These are phyloP conservation scores for Cladorhizidae sp. DNA, from an alignment of 37 sponge, comb jelly and placozoan species.

Conservation along the genomic window DNA sequence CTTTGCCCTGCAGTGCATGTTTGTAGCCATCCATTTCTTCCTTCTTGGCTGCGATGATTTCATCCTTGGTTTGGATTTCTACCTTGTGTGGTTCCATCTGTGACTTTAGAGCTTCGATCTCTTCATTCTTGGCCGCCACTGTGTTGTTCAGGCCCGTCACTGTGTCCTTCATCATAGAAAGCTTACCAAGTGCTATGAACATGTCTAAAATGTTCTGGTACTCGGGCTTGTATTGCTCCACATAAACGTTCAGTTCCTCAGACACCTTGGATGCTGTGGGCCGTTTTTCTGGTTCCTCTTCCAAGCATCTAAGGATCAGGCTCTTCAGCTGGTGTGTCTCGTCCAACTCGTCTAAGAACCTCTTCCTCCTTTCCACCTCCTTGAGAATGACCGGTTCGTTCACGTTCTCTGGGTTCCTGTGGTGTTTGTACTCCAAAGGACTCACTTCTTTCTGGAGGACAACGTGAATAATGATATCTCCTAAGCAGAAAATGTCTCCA, in stretches of 20 bases:
- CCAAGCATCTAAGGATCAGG: constrained; percentile 13
- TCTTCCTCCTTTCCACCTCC: constrained; percentile 30
- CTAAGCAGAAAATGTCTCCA: constrained; percentile 36
- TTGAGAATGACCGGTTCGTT: constrained; percentile 4
- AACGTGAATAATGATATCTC: constrained; percentile 25
- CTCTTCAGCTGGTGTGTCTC: constrained; percentile 6
- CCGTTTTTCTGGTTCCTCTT: constrained; percentile 23
- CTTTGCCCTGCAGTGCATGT: constrained; percentile 28
- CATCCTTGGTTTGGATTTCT: constrained; percentile 19
- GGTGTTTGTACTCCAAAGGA: constrained; percentile 23
- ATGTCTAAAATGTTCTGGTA: constrained; percentile 30
- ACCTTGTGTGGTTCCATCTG: constrained; percentile 16
- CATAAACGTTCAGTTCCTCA: constrained; percentile 7
- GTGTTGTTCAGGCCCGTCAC: constrained; percentile 19
- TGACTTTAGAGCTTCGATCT: constrained; percentile 20
- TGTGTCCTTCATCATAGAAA: constrained; percentile 18
- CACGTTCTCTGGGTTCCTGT: constrained; percentile 1
- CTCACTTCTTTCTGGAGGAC: constrained; percentile 6
- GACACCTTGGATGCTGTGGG: background rate
- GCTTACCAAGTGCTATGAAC: constrained; percentile 17
- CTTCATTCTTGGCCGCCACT: constrained; percentile 34
- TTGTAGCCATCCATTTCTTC: constrained; percentile 45
- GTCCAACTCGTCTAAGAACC: background rate
- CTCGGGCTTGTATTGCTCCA: background rate
- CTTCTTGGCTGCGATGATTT: constrained; percentile 15